Evolutionary conservation across 2,888 invertebrate genomes (phyloP), one percentile per base, ranked within the genome.

Genomic region (Scaptomyza tumidula): DNA sequence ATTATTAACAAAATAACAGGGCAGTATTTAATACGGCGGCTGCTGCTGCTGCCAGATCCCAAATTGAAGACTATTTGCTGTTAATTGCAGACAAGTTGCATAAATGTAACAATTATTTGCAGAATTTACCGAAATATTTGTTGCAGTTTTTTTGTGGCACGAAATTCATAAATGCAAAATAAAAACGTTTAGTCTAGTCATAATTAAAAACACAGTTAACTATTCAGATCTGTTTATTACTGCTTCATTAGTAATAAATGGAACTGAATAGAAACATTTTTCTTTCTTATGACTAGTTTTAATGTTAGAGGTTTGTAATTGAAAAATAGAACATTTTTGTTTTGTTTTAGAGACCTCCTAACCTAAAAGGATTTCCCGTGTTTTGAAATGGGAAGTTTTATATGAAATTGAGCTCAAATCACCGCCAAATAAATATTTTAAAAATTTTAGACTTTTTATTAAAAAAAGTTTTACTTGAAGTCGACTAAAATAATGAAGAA

Each of bases 1-100:
- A 74, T 76, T 74, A 74, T 61, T 58, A 52, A 56, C 16, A 39
- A 53, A 54, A 69, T 59, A 72, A 35, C 35, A 46, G 33, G 19
- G 49, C 37, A 7, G 14, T 44, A 33, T 67, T 44, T 53, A 11
- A 29, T 24, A 11, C 37, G 6, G 37, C 39, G 7, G 27, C n/a
- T n/a, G 0, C 9, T 29, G 37, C 39, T 14, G 27, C n/a, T n/a
- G 0, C 9, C 19, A 3, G 13, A 33, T 13, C 29, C 7, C 1
- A 56, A 27, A 37, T 56, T 37, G 16, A 6, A 49, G 16, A 37
- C n/a, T 5, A 13, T 19, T 11, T 24, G 37, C 29, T 9, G 13
- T 6, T 61, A 61, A 35, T 43, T 50, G 33, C 49, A 50, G 33
- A 6, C 49, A 19, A 50, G n/a, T 19, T 35, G 49, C 10, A 46